Base-by-base conservation (phyloP, 2,797 vertebrate genomes). In the Sebastes trivittatus region DNA sequence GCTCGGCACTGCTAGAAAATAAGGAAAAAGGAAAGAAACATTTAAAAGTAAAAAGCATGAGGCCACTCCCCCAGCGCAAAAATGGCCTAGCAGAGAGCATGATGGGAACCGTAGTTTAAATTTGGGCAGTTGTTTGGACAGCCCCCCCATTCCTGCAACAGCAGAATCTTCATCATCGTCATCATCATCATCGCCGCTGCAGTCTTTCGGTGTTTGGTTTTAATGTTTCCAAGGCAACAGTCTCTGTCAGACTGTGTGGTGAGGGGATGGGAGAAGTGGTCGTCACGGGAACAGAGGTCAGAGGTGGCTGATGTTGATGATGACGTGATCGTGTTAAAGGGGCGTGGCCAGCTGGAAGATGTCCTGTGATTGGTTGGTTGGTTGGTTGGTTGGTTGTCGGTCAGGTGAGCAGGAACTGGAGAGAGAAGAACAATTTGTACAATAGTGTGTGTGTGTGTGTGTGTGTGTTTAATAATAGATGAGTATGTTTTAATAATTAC, bases 301-400 rank as follows among this genome's bases (percentile, higher is more conserved):
- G 78, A 78, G 77, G 83, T 69, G 84, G 76, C 80, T 25, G 73
- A 90, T 88, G 83, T 59, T 83, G 89, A 89, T 75, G 90, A 89
- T 83, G 90, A 83, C 61, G 9, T 68, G 70, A 63, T 52, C 32
- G 81, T 86, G 88, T 91, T 87, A 82, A 92, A 92, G 90, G 86
- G 90, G 90, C 68, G 78, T 88, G 92, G 88, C 87, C 84, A 85
- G 88, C 87, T 88, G 92, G 94, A 94, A 94, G 93, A 93, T 91
- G 88, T 87, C 89, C 87, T 90, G 91, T 92, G 91, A 93, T 92
- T 88, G 89, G 90, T 93, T 89, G 89, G 82, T 89, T 79, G 38
- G 36, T 42, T 38, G 67, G 90, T 93, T 89, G 89, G 76, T 81
- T 77, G 84, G 70, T 81, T 82, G 88, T 83, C n/a, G 69, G 87